Evolutionary conservation across 2,888 invertebrate genomes (phyloP), one percentile per base, ranked within the genome.

Genomic region (Itoplectis maculator): DNA sequence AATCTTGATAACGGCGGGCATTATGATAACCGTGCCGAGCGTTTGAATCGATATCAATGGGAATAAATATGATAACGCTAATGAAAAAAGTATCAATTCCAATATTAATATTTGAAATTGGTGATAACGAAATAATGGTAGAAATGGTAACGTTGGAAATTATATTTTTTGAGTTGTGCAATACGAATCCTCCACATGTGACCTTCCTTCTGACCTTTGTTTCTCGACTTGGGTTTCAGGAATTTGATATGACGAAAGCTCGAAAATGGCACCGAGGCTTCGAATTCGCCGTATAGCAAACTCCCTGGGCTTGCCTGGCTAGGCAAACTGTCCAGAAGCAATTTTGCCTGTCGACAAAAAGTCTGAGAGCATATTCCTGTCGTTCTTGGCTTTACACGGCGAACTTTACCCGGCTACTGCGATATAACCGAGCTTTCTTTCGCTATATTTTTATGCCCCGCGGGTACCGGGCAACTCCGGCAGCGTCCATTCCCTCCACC

Each of bases 301-400:
- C 8, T 11, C 2, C 63, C 51, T n/a, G n/a, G n/a, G n/a, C n/a
- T n/a, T n/a, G n/a, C n/a, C 45, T 69, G 49, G 72, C 63, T 77
- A 70, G 74, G 61, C 68, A 81, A 79, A 78, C 78, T 66, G 74
- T 81, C 75, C 81, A 80, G 70, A 73, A 76, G 81, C 72, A 81
- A 85, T 85, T 86, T 82, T 68, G 63, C 81, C 49, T 20, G 54
- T 65, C 63, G 69, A 73, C 75, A 79, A 78, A 82, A 74, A 82
- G 82, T 86, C 87, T 90, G 86, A 90, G 88, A 90, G 90, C 91
- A 90, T 90, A 90, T 88, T 88, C 88, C 88, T 89, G 89, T 90
- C 87, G 87, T 88, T 87, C 86, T 90, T 88, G 86, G 88, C 87
- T 88, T 90, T 88, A 87, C 68, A 66, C 66, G 45, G n/a, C 47